Conservation (phyloP, 2,797 vertebrate species). For the Typhlichthys eigenmanni region DNA sequence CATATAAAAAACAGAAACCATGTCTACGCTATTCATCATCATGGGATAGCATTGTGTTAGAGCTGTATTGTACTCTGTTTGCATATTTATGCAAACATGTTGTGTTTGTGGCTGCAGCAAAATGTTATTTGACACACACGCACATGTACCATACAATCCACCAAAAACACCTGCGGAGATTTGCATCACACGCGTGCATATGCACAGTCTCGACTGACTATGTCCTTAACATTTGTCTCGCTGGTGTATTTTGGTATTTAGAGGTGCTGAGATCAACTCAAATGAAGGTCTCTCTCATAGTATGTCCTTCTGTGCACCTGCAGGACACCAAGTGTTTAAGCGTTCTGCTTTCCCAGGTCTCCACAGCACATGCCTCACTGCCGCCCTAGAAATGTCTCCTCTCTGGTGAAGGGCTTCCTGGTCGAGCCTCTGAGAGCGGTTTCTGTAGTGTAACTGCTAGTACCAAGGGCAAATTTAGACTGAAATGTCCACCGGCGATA, state of each 20-base stretch:
- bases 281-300: not conserved
- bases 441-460: not conserved
- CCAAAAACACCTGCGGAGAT: not conserved
- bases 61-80: not conserved
- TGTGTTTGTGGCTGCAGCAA: not conserved
- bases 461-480: no score
- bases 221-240: not conserved
- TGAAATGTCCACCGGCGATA: no score
- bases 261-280: not conserved
- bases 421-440: not conserved
- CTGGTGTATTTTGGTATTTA: not conserved
- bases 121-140: not conserved
- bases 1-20: no score
- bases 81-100: not conserved
- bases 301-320: slow-evolving; percentile 35
- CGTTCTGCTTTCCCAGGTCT: slow-evolving; percentile 6
- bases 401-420: not conserved
- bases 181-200: not conserved
- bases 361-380: slow-evolving; percentile 6
- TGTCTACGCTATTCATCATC: no score
- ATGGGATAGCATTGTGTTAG: not conserved
- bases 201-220: not conserved
- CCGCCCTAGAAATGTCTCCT: slow-evolving; percentile 39
- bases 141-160: not conserved
- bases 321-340: not conserved